These are phyloP conservation scores for Trogon melanurus DNA, from an alignment of 2,113 vertebrate species.

Conservation along the genomic window DNA sequence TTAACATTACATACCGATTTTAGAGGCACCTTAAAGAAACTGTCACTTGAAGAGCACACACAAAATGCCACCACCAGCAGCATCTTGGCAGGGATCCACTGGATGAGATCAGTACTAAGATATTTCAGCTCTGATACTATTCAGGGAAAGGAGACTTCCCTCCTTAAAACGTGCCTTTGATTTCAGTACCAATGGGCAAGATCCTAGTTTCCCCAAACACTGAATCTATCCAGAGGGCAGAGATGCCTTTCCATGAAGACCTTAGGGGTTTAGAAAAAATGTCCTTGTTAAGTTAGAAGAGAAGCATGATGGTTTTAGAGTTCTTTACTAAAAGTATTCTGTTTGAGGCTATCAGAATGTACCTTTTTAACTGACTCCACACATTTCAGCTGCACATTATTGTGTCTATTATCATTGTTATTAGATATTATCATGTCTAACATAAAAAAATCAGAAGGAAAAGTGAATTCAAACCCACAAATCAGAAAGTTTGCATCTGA, in stretches of 20 bases:
- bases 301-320: neutral
- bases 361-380: neutral
- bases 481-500: neutral
- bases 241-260: neutral
- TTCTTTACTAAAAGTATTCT: neutral
- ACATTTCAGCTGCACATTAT: neutral
- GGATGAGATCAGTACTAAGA: neutral
- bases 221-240: neutral
- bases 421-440: neutral
- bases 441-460: neutral
- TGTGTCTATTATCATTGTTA: neutral
- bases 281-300: neutral
- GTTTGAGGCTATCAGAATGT: neutral
- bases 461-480: neutral
- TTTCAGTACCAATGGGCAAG: neutral
- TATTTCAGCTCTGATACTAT: neutral
- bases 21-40: neutral
- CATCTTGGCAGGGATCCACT: neutral
- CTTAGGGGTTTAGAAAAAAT: neutral
- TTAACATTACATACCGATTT: neutral
- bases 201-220: neutral
- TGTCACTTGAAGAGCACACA: neutral
- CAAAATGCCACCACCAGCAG: neutral
- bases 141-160: neutral
- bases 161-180: neutral